Base-by-base conservation (phyloP, 2,888 invertebrate genomes). In the Opisthograptis luteolata region DNA sequence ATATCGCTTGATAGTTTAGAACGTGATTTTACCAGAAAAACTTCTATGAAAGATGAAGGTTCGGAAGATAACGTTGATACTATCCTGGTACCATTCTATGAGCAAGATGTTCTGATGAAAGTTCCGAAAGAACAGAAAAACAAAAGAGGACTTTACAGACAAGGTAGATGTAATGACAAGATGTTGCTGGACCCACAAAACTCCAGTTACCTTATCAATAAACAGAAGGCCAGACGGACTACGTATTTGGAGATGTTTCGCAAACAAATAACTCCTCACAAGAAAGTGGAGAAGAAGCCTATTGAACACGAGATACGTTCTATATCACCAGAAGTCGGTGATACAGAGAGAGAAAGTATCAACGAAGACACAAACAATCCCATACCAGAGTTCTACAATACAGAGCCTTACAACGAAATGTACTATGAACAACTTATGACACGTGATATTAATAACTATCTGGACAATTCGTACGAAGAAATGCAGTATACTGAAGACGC, bases 71-170 rank as follows among this genome's bases (percentile, higher is more conserved):
- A 83, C 47, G 74, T 83, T n/a, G 81, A 87, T 41, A 88, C 87
- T 2, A 87, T 90, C 64, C 72, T 88, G 2, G 89, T 90, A 1
- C 90, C 90, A 1, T 89, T 90, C 66, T 90, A 89, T 55, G 90
- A 90, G 66, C 84, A 87, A 45, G 90, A 90, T 61, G 81, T 89
- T 14, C 76, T 90, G 27, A 81, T 90, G 52, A 84, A 86, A 66
- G 78, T 90, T 40, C 76, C 84, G 8, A 88, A 84, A 63, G 65
- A 66, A 13, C 71, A 70, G 17, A 79, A 76, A 60, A 70, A 62
- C 46, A 72, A 68, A 31, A 60, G 64, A 39, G 68, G 60, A 34
- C 59, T 28, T 14, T 63, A 58, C 22, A 74, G 70, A 17, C 46
- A 53, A 51, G 51, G 60, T 1, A 69, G 60, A 53, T 50, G 53